Base-by-base conservation (phyloP, 2,888 invertebrate genomes). In the Aphelenchoides bicaudatus region DNA sequence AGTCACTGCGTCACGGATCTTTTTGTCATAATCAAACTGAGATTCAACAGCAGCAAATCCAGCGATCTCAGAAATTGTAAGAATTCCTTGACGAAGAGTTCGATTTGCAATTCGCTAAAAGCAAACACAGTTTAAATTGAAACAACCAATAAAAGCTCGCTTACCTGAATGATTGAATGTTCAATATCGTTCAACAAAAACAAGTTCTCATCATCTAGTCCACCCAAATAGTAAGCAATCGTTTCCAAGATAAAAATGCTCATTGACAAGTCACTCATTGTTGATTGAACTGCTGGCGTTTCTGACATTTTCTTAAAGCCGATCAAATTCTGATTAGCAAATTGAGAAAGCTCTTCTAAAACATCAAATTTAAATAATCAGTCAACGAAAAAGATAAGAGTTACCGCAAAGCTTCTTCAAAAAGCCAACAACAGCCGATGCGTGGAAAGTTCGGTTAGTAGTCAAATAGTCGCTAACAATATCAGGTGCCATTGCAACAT, bases 141-240 rank as follows among this genome's bases (percentile, higher is more conserved):
- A 25, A 2, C 5, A 58, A 13, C 23, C 13, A 13, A 30, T 3
- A 2, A 38, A 23, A 30, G 13, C 4, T n/a, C 3, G 47, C 61
- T 13, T 39, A 71, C 69, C 37, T 68, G 67, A 6, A 73, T 30
- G 8, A 77, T 63, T 2, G 74, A 66, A 49, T 73, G 72, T 62
- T 77, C 77, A 39, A 77, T 64, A 59, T 77, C 77, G 13, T 68
- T 65, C 3, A 70, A 62, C 19, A 73, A 49, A 5, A 74, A 66
- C 8, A 78, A 51, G 3, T 67, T 66, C 57, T 77, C 77, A 51
- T 77, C 77, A 31, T 68, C 58, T 6, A 77, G 52, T 23, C 77
- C 77, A n/a, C 65, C 67, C 30, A 77, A 53, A 56, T 77, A 77
- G 56, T 75, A 77, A n/a, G 70, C 51, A n/a, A 72, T 59, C 3